Conservation (phyloP, 1,140 invertebrate species). For the Anoplolepis gracilipes region DNA sequence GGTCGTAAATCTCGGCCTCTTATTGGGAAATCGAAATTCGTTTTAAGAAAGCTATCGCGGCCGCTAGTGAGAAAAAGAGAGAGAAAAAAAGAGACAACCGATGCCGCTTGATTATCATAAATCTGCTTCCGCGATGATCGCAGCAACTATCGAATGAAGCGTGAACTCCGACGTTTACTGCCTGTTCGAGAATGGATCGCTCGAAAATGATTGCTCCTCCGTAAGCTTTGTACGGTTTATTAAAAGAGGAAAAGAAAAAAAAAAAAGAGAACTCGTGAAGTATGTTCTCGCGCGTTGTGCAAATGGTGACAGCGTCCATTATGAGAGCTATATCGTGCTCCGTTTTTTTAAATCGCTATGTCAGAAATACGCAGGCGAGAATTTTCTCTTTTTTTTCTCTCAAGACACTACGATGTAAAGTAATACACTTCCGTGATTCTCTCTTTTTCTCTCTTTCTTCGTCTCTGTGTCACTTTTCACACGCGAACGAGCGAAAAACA, state of each 20-base stretch:
- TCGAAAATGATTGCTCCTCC: conserved; percentile 29
- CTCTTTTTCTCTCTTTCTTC: background rate
- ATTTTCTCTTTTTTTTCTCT: background rate
- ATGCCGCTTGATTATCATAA: conserved; percentile 74
- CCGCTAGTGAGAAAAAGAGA: background rate
- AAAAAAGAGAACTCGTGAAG: background rate
- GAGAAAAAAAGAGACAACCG: conserved; percentile 22
- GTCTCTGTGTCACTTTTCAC: conserved; percentile 11
- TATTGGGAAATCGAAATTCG: conserved; percentile 75
- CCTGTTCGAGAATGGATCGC: conserved; percentile 21
- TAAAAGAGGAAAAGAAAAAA: background rate
- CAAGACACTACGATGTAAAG: background rate
- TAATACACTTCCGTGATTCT: conserved; percentile 11
- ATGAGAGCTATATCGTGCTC: conserved; percentile 20
- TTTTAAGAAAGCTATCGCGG: conserved; percentile 59
- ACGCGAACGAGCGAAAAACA: conserved; percentile 36
- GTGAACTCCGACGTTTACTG: conserved; percentile 65
- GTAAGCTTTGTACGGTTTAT: background rate
- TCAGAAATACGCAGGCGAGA: background rate
- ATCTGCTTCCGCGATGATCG: conserved; percentile 64
- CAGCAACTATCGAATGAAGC: conserved; percentile 38
- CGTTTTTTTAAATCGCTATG: conserved; percentile 29
- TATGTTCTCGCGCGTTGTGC: conserved; percentile 4
- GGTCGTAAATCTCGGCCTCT: conserved; percentile 70
- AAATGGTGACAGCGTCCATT: conserved; percentile 36